A percentile compares a stretch with the other conserved stretches of the same genome.
phyloP scores from a whole-genome alignment of 2,797 vertebrate species.

The Hydrolagus colliei region DNA sequence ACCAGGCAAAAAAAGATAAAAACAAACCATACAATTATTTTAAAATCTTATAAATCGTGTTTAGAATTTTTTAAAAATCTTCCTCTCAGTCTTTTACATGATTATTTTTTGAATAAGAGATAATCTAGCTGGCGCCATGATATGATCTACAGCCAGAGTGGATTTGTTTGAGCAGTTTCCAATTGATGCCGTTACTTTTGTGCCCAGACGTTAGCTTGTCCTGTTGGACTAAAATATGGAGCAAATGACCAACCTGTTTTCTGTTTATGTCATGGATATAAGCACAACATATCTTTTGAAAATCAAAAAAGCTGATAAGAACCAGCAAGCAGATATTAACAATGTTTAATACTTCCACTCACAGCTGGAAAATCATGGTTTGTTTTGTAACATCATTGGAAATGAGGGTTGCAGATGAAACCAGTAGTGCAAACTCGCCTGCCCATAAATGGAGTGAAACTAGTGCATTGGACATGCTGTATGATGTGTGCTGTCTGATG shows the following conservation, averaged over 20 bases:
- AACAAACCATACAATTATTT: slow-evolving; percentile 1
- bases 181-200: slow-evolving; percentile 11
- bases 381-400: not conserved
- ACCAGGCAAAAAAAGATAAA: not conserved
- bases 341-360: not conserved
- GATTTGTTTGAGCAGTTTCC: not conserved
- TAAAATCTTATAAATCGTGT: not conserved
- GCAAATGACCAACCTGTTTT: not conserved
- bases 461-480: not conserved
- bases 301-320: not conserved
- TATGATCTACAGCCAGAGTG: slow-evolving; percentile 8
- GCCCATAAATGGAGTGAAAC: not conserved
- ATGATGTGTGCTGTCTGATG: not conserved
- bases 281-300: not conserved
- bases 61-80: too few species aligned
- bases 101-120: slow-evolving; percentile 9
- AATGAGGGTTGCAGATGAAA: not conserved
- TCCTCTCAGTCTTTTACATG: slow-evolving; percentile 4
- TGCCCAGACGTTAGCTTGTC: not conserved
- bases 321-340: not conserved
- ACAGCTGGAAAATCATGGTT: not conserved
- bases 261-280: not conserved
- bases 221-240: not conserved
- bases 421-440: not conserved
- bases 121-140: not conserved